phyloP scores from a whole-genome alignment of 2,888 invertebrate species.

The Phaonia tiefii region DNA sequence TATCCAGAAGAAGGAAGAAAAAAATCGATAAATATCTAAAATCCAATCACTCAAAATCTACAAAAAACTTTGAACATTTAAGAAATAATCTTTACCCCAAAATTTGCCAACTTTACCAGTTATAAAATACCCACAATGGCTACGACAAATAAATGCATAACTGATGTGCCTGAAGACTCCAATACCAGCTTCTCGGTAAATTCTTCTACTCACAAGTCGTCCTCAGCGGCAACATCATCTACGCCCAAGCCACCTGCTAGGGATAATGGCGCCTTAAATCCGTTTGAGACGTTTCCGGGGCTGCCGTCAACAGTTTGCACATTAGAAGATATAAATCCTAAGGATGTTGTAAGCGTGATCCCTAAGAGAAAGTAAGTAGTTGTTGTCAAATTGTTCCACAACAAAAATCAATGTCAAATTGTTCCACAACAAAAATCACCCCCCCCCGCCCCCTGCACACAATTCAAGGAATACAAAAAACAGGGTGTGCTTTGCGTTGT shows the following conservation, averaged over 20 bases:
- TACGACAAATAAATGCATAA: conserved; percentile 48
- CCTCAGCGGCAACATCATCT: not conserved
- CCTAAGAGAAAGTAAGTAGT: conserved; percentile 76
- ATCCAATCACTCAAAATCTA: not conserved
- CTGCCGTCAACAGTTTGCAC: conserved; percentile 39
- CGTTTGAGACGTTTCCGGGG: conserved; percentile 36
- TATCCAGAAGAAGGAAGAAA: not conserved
- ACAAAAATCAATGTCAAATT: too few relatives aligned
- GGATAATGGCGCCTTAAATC: conserved; percentile 44
- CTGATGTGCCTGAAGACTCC: conserved; percentile 30
- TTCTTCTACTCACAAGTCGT: not conserved
- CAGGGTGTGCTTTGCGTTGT: conserved; percentile 44
- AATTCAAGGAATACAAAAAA: conserved; percentile 16
- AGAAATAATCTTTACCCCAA: not conserved
- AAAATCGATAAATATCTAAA: conserved; percentile 26
- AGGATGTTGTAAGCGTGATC: conserved; percentile 76
- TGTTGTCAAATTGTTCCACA: not conserved
- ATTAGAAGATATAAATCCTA: conserved; percentile 75
- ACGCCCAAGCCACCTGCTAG: conserved; percentile 15
- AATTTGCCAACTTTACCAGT: not conserved
- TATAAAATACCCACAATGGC: conserved; percentile 45
- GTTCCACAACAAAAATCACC: conserved; percentile 20
- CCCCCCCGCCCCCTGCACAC: conserved; percentile 11
- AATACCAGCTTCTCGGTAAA: conserved; percentile 17
- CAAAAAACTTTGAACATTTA: not conserved